Base-by-base conservation (phyloP, 2,888 invertebrate genomes). In the Anarsia innoxiella region DNA sequence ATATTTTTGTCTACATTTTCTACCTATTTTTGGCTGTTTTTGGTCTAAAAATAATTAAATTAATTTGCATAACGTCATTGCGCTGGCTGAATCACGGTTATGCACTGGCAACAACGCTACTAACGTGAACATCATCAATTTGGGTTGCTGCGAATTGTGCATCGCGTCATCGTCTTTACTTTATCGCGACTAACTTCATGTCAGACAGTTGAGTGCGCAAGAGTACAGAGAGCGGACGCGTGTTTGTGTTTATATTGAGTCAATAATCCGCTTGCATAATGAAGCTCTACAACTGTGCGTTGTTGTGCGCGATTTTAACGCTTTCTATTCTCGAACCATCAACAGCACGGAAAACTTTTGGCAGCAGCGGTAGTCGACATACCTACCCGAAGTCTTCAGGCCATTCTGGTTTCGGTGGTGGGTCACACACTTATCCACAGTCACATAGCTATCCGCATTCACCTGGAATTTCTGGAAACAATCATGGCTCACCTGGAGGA, bases 231-330 rank as follows among this genome's bases (percentile, higher is more conserved):
- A 16, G 31, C 23, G 28, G 28, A 27, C 37, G 41, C 32, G 40
- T 42, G 31, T 39, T 31, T 33, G 39, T 37, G 31, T n/a, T 37
- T 11, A 23, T 25, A 40, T 27, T 39, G 27, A 37, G 46, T 42
- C 23, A 26, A 57, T 57, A 54, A 41, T 41, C 31, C 40, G 47
- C 37, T 47, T 40, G 43, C 46, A 57, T 32, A 42, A 74, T 72
- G 72, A 53, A 54, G 42, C 48, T 52, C 23, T 46, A 51, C 23
- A 57, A 57, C 49, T 64, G 59, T 52, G 58, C 56, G 46, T 51
- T 75, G 27, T 51, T 75, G 40, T 69, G 65, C 48, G 62, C 64
- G 34, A 40, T 69, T 40, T 39, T 70, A 44, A 51, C 73, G 44
- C 37, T 76, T 51, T 56, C 57, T 41, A 38, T 56, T 32, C 48